These are phyloP conservation scores for Galerucella calmariensis DNA, from an alignment of 2,888 invertebrate species.

Conservation along the genomic window DNA sequence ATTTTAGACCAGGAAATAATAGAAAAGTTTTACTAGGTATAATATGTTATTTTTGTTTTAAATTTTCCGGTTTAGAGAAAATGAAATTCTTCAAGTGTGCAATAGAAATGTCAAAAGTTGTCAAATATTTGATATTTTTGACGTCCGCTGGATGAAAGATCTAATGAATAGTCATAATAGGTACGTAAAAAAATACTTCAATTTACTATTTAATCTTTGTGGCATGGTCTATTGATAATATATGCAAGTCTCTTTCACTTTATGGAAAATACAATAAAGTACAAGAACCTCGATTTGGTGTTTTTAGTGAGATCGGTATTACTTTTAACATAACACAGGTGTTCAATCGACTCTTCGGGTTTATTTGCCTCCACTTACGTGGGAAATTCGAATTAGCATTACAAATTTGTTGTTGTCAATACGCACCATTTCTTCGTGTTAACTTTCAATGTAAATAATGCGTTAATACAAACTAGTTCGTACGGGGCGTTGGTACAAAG, in stretches of 20 bases:
- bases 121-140: too few relatives aligned
- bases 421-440: slow-evolving; percentile 30
- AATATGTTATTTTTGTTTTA: too few relatives aligned
- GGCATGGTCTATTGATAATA: slow-evolving; percentile 36
- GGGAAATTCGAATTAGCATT: slow-evolving; percentile 47
- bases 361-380: slow-evolving; percentile 34
- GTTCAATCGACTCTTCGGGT: slow-evolving; percentile 38
- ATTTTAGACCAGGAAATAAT: slow-evolving; percentile 14
- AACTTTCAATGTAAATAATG: slow-evolving; percentile 19
- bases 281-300: slow-evolving; percentile 46
- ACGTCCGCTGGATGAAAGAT: too few relatives aligned
- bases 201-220: neutral
- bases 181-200: neutral
- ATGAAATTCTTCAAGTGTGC: too few relatives aligned
- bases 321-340: slow-evolving; percentile 45
- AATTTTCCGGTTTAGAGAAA: too few relatives aligned
- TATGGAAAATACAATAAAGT: slow-evolving; percentile 49
- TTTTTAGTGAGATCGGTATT: slow-evolving; percentile 42
- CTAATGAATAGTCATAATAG: too few relatives aligned
- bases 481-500: slow-evolving; percentile 1
- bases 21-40: neutral
- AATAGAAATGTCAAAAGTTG: too few relatives aligned
- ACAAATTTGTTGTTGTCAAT: slow-evolving; percentile 44
- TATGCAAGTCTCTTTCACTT: slow-evolving; percentile 39
- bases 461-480: slow-evolving; percentile 11